A percentile compares a stretch with the other conserved stretches of the same genome.
These are phyloP conservation scores for Chaetodon trifascialis DNA, from an alignment of 2,113 vertebrate genomes.

Conservation along the genomic window DNA sequence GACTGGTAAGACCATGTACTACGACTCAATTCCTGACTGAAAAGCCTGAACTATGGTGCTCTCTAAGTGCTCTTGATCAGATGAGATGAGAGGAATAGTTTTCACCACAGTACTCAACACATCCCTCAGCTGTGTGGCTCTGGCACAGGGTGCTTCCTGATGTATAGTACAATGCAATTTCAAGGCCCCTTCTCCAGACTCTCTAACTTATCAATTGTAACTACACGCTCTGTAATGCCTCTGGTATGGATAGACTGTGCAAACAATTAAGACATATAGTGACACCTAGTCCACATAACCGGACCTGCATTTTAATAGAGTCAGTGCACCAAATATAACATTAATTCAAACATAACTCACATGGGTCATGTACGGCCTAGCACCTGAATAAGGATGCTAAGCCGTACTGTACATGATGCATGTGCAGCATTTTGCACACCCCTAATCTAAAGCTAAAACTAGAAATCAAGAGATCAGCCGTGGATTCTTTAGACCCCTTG, in stretches of 20 bases:
- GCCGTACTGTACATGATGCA: background rate
- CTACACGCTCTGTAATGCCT: background rate
- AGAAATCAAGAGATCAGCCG: background rate
- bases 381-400: background rate
- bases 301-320: no score
- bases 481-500: background rate
- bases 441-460: background rate
- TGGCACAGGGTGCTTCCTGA: background rate
- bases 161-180: background rate
- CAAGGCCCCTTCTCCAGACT: background rate
- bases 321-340: no score
- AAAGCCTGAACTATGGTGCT: background rate
- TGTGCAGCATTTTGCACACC: background rate
- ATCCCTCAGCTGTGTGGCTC: background rate
- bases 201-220: background rate
- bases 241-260: no score
- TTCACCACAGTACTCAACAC: background rate
- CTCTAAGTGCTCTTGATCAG: background rate
- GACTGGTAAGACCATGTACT: background rate
- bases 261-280: no score
- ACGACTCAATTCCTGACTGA: no score
- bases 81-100: background rate
- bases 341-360: background rate
- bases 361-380: background rate
- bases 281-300: no score